A percentile compares a stretch with the other conserved stretches of the same genome.
Conservation (phyloP, 2,888 invertebrate genomes). For the Capitulum mitella region DNA sequence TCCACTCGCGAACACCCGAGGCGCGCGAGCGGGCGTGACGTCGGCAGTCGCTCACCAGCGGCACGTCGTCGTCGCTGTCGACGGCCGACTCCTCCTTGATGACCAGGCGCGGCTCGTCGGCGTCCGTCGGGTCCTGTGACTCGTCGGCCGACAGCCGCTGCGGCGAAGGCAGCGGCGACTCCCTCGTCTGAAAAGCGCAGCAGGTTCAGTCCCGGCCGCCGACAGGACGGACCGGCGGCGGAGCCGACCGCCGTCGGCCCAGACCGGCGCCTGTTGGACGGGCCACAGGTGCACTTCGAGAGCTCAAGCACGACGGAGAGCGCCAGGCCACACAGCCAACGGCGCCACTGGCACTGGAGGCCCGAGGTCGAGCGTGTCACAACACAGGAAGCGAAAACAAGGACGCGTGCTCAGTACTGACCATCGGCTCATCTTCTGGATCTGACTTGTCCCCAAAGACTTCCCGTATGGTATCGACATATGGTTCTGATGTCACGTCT, state of each 20-base stretch:
- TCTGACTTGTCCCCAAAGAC: neutral
- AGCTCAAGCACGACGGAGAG: too few species aligned
- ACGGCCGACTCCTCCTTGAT: slow-evolving; percentile 20
- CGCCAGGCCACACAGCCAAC: too few species aligned
- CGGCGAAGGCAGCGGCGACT: neutral
- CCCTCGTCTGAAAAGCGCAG: too few species aligned
- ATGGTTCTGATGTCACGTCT: neutral
- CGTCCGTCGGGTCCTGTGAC: slow-evolving; percentile 17
- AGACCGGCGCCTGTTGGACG: neutral
- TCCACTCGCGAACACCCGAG: too few species aligned
- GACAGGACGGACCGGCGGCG: slow-evolving; percentile 43
- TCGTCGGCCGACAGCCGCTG: neutral
- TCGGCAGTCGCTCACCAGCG: slow-evolving; percentile 4
- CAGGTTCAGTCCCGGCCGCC: too few species aligned
- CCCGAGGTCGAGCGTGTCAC: neutral
- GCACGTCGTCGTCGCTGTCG: neutral
- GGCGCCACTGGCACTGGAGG: too few species aligned
- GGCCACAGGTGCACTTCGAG: neutral
- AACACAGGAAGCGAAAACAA: neutral
- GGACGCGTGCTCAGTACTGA: neutral
- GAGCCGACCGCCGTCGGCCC: slow-evolving; percentile 42
- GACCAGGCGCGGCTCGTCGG: slow-evolving; percentile 27
- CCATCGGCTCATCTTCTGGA: neutral
- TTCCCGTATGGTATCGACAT: neutral
- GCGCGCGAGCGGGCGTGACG: too few species aligned